Evolutionary conservation across 2,888 invertebrate genomes (phyloP).

Genomic region (Hyposoter dolosus): DNA sequence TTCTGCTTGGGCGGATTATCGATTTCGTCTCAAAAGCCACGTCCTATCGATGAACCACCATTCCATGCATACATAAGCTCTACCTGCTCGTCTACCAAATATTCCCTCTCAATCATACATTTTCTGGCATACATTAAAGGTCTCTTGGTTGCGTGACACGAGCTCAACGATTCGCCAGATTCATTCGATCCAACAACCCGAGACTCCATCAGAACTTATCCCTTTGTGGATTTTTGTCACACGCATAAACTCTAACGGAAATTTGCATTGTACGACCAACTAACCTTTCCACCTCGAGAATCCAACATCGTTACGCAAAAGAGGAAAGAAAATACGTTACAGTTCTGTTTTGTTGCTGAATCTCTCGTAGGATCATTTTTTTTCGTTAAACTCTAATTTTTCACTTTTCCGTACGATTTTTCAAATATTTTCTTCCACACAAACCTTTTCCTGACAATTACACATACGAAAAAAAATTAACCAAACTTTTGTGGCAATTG

Average conservation of each 20-base stretch:
- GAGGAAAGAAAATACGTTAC: conserved; percentile 18
- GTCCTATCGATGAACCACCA: conserved; percentile 73
- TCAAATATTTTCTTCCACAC: too few relatives aligned
- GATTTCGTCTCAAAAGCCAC: conserved; percentile 70
- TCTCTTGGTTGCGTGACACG: conserved; percentile 50
- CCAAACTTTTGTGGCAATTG: too few relatives aligned
- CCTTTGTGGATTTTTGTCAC: conserved; percentile 44
- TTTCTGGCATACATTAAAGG: conserved; percentile 78
- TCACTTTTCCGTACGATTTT: background rate
- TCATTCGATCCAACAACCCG: conserved; percentile 26
- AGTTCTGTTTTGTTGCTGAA: background rate
- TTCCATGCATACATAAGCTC: conserved; percentile 36
- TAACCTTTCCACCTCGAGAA: background rate
- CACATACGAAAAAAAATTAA: too few relatives aligned
- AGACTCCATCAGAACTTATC: conserved; percentile 1
- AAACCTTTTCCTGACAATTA: too few relatives aligned
- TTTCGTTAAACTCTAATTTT: background rate
- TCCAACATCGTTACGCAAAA: conserved; percentile 23
- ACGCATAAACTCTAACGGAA: conserved; percentile 51
- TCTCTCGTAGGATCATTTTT: background rate
- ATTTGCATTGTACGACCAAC: conserved; percentile 63
- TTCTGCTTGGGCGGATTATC: conserved; percentile 77
- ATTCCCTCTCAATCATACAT: conserved; percentile 71
- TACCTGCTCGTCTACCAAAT: conserved; percentile 50
- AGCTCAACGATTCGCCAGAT: conserved; percentile 38